Evolutionary conservation across 1,140 invertebrate species (phyloP).

Genomic region (Drosophila malerkotliana): DNA sequence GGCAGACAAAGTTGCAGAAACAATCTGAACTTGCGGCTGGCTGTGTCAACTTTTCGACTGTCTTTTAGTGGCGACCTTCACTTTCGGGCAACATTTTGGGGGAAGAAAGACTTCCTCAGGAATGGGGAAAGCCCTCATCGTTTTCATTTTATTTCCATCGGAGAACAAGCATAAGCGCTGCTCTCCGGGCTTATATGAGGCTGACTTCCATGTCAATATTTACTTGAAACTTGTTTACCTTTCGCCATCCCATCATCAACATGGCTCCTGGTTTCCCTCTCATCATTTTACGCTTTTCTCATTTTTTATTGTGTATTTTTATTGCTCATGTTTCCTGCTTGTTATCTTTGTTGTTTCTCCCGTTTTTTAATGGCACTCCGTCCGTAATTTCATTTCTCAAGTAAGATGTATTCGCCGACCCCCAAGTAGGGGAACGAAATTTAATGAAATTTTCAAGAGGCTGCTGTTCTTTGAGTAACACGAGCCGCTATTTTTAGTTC

Average conservation of each 20-base stretch:
- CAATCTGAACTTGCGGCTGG: slow-evolving; percentile 41
- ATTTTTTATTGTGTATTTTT: slow-evolving; percentile 55
- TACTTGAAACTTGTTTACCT: slow-evolving; percentile 67
- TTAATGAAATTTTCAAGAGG: slow-evolving; percentile 67
- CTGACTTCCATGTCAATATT: slow-evolving; percentile 65
- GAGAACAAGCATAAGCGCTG: slow-evolving; percentile 5
- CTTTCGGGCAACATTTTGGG: not conserved
- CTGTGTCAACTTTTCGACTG: slow-evolving; percentile 40
- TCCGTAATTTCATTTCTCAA: slow-evolving; percentile 64
- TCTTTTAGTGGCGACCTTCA: slow-evolving; percentile 35
- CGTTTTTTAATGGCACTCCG: slow-evolving; percentile 68
- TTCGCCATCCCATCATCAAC: slow-evolving; percentile 55
- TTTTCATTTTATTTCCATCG: slow-evolving; percentile 31
- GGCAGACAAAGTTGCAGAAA: slow-evolving; percentile 23
- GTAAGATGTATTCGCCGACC: slow-evolving; percentile 9
- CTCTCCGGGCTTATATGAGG: slow-evolving; percentile 16
- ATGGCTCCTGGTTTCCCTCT: slow-evolving; percentile 4
- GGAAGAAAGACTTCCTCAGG: too few relatives aligned
- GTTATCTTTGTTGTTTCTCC: slow-evolving; percentile 66
- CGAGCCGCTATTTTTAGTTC: slow-evolving; percentile 57
- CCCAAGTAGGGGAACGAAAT: slow-evolving; percentile 2
- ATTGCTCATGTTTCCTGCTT: slow-evolving; percentile 60
- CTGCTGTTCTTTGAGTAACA: slow-evolving; percentile 5
- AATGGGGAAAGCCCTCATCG: slow-evolving; percentile 1
- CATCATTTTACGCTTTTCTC: slow-evolving; percentile 8